Conservation (phyloP, 2,888 invertebrate genomes). For the Agrochola lychnidis region DNA sequence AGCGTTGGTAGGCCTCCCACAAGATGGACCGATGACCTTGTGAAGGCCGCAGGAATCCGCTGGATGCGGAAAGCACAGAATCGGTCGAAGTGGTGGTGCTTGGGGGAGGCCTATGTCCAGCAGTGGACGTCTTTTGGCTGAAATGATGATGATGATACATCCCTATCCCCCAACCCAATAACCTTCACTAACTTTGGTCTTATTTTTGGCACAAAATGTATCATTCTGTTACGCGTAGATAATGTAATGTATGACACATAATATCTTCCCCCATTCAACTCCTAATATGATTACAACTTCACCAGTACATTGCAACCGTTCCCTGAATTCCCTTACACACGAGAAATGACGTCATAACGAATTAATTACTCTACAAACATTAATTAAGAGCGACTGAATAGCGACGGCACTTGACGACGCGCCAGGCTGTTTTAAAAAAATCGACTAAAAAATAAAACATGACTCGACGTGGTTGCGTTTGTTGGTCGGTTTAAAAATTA, state of each 20-base stretch:
- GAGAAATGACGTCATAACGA: constrained; percentile 56
- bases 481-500: constrained; percentile 59
- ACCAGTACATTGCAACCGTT: not conserved
- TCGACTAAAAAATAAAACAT: constrained; percentile 47
- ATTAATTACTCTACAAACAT: constrained; percentile 63
- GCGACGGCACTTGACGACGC: constrained; percentile 31
- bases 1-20: too few relatives aligned
- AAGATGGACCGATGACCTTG: too few relatives aligned
- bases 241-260: constrained; percentile 4
- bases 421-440: constrained; percentile 43
- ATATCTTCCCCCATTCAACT: constrained; percentile 6
- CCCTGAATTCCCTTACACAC: constrained; percentile 8
- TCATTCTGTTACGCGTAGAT: not conserved
- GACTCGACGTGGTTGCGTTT: constrained; percentile 44
- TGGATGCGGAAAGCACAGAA: too few relatives aligned
- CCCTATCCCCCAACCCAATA: not conserved
- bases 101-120: too few relatives aligned
- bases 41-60: too few relatives aligned
- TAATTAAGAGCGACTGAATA: constrained; percentile 59
- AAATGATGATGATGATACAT: too few relatives aligned
- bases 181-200: not conserved
- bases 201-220: not conserved
- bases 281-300: constrained; percentile 4
- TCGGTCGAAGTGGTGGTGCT: too few relatives aligned
- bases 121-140: too few relatives aligned